Percentiles rank a stretch among this genome's conserved stretches.
Conservation (phyloP, 1,140 invertebrate genomes). For the Lamellibrachia luymesi region DNA sequence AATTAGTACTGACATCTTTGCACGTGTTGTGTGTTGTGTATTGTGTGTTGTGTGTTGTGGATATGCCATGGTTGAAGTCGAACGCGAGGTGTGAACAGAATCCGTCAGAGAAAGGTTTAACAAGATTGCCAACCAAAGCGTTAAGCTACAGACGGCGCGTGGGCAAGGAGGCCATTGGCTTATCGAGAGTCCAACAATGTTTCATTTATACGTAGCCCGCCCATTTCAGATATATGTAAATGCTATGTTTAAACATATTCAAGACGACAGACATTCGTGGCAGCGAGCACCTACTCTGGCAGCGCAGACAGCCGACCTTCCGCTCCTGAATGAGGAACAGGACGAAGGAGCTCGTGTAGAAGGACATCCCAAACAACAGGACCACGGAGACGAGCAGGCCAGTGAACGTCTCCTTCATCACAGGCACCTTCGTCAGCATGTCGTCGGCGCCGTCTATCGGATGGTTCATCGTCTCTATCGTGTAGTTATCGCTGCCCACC, state of each 20-base stretch:
- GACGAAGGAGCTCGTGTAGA: constrained; percentile 48
- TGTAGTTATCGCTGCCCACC: neutral
- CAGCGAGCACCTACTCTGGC: constrained; percentile 39
- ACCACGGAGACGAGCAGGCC: constrained; percentile 15
- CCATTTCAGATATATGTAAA: no score
- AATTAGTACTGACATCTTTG: no score
- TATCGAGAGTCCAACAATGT: no score
- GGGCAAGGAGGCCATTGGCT: no score
- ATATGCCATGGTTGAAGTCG: neutral
- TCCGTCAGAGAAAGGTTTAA: neutral
- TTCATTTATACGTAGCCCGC: no score
- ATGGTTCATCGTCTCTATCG: neutral
- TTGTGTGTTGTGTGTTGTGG: neutral
- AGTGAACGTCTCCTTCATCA: constrained; percentile 13
- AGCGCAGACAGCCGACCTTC: constrained; percentile 43
- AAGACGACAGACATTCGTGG: neutral
- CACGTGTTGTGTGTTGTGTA: neutral
- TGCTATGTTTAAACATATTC: no score
- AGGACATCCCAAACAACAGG: constrained; percentile 48
- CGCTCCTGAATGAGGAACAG: constrained; percentile 43
- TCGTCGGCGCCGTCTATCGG: neutral
- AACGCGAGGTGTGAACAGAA: no score
- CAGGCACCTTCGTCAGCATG: neutral
- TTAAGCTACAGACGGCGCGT: no score
- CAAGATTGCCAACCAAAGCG: no score